Evolutionary conservation across 2,888 invertebrate species (phyloP).

Genomic region (Apamea crenata): DNA sequence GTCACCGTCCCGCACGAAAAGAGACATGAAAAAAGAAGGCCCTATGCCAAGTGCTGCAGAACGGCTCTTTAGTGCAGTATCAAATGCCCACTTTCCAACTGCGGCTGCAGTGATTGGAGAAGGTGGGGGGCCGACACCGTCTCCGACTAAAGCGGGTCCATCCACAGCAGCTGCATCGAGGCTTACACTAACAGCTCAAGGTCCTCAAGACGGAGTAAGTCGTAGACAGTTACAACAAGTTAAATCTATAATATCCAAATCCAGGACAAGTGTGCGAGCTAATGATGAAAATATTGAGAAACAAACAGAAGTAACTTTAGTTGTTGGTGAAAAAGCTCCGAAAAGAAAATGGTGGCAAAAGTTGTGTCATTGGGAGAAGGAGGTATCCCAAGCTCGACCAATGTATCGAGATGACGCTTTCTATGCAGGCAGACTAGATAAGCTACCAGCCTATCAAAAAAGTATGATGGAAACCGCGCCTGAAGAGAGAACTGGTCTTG

Average conservation of each 20-base stretch:
- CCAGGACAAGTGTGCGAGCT: conserved; percentile 74
- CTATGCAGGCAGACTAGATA: conserved; percentile 81
- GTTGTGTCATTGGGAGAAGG: conserved; percentile 82
- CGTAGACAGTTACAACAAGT: conserved; percentile 82
- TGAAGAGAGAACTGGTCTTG: conserved; percentile 81
- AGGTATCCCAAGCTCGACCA: conserved; percentile 82
- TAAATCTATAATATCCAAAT: conserved; percentile 81
- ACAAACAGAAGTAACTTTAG: conserved; percentile 72
- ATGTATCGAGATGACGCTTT: conserved; percentile 88
- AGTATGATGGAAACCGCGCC: conserved; percentile 76
- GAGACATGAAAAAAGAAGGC: conserved; percentile 58
- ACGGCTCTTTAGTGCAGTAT: conserved; percentile 72
- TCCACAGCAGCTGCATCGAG: conserved; percentile 77
- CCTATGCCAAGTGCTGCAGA: conserved; percentile 72
- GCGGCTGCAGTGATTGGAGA: conserved; percentile 82
- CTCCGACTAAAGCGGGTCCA: conserved; percentile 75
- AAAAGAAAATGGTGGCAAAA: conserved; percentile 79
- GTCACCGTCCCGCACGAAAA: conserved; percentile 67
- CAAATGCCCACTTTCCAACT: conserved; percentile 82
- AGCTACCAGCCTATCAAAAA: conserved; percentile 83
- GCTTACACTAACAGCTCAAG: conserved; percentile 78
- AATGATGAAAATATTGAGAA: conserved; percentile 64
- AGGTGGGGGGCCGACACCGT: conserved; percentile 49
- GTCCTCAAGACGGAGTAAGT: conserved; percentile 79
- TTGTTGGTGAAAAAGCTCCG: conserved; percentile 63